A percentile compares a stretch with the other conserved stretches of the same genome.
phyloP scores from a whole-genome alignment of 1,140 invertebrate species.

The Aphidius ervi region DNA sequence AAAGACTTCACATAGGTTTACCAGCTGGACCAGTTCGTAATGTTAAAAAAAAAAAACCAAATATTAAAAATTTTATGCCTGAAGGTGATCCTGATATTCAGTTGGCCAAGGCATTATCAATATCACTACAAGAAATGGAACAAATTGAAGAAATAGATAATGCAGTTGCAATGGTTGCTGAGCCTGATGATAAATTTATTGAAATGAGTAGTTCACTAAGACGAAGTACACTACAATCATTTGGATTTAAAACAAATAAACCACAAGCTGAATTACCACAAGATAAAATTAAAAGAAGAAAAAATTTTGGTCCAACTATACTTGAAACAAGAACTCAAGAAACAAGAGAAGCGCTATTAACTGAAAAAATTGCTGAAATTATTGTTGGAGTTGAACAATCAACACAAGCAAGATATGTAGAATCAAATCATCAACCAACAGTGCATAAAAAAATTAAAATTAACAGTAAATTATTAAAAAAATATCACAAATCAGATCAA shows the following conservation, averaged over 20 bases:
- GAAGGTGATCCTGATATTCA: conserved; percentile 46
- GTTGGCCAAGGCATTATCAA: conserved; percentile 52
- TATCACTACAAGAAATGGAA: conserved; percentile 51
- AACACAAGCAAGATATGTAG: conserved; percentile 29
- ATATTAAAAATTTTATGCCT: conserved; percentile 7
- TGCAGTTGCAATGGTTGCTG: conserved; percentile 23
- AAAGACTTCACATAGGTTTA: conserved; percentile 50
- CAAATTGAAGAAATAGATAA: conserved; percentile 41
- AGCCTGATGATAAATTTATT: conserved; percentile 7
- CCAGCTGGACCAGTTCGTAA: conserved; percentile 32
- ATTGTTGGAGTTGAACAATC: conserved; percentile 41
- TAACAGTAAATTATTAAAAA: conserved; percentile 1
- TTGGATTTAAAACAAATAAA: conserved; percentile 44
- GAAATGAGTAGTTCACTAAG: conserved; percentile 21
- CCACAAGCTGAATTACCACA: conserved; percentile 23
- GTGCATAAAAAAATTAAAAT: not conserved
- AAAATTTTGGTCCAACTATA: conserved; percentile 33
- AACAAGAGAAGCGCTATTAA: conserved; percentile 48
- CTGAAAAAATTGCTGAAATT: conserved; percentile 51
- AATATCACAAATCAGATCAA: not conserved
- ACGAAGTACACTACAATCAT: conserved; percentile 38
- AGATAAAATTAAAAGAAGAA: conserved; percentile 35
- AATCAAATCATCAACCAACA: not conserved
- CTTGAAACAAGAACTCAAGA: conserved; percentile 46
- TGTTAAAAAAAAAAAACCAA: conserved; percentile 8